Percentiles rank a stretch among this genome's conserved stretches.
Conservation (phyloP, 2,797 vertebrate species). For the Apogon hyalosoma region DNA sequence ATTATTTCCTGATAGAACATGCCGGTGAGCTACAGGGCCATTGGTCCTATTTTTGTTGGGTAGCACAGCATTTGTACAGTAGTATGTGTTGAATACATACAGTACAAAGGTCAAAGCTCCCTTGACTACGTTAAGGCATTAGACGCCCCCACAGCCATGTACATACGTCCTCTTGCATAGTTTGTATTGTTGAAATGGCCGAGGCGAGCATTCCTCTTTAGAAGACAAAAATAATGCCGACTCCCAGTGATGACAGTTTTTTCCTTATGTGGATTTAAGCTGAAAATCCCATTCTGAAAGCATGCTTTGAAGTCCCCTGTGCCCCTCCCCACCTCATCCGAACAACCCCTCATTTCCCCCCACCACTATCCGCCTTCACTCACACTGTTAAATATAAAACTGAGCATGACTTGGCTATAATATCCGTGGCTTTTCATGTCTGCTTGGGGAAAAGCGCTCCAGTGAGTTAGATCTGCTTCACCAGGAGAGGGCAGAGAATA, state of each 20-base stretch:
- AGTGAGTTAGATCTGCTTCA: conserved; percentile 66
- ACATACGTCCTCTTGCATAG: conserved; percentile 44
- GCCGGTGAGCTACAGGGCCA: too few species aligned
- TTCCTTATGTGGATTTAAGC: conserved; percentile 81
- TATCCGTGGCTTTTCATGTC: conserved; percentile 66
- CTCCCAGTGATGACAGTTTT: conserved; percentile 76
- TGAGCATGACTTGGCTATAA: conserved; percentile 81
- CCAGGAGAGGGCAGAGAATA: conserved; percentile 40
- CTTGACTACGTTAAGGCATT: conserved; percentile 48
- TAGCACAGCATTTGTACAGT: conserved; percentile 22
- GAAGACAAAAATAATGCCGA: conserved; percentile 70
- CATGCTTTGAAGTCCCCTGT: conserved; percentile 79
- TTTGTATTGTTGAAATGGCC: conserved; percentile 70
- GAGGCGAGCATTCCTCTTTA: conserved; percentile 52
- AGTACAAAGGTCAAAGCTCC: conserved; percentile 43
- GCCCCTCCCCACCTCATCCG: conserved; percentile 49
- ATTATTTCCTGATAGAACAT: too few species aligned
- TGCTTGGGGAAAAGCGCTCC: conserved; percentile 54
- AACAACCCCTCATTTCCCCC: conserved; percentile 42
- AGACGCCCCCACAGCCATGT: conserved; percentile 46
- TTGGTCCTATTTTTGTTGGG: conserved; percentile 18
- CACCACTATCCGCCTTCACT: conserved; percentile 59
- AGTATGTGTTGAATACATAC: conserved; percentile 42
- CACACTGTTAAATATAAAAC: conserved; percentile 81
- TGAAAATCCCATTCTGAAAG: conserved; percentile 81